Evolutionary conservation across 2,888 invertebrate species (phyloP), one percentile per base, ranked within the genome.

Genomic region (Tryphoninae sp.): DNA sequence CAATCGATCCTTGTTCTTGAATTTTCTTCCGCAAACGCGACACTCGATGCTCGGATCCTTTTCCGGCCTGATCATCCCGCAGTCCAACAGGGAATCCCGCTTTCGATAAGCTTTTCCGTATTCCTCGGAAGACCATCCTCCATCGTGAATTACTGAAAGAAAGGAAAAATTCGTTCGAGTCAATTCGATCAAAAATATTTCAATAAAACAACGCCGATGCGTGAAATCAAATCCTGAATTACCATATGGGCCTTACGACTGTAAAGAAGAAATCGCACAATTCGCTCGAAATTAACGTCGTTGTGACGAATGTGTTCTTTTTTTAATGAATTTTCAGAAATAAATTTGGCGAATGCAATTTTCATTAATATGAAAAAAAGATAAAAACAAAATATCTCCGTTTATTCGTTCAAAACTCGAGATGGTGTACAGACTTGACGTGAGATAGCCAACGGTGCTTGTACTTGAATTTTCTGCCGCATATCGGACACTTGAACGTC

Each of bases 391-490:
- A 45, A 45, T 13, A 22, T 9, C n/a, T 42, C 45, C 9, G 3
- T 61, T 67, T 58, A 55, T 16, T 76, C 33, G 26, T 11, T 80
- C 19, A 80, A 40, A 69, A 53, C n/a, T 71, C 78, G 13, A 87
- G 81, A 26, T 77, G 84, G 61, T 89, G 89, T 59, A 89, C 82
- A 72, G 83, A 84, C 78, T 83, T 87, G 2, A 85, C 84, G 78
- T 89, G 89, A n/a, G 87, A 88, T 13, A 86, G 86, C 87, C 86
- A 87, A 2, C 89, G 88, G 67, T 89, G 88, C 64, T 90, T 89
- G 82, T 90, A 89, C 80, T 90, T 90, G 86, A 91, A 89, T 40
- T 85, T 85, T 73, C 90, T 88, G 22, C 89, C 89, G 71, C 89
- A 89, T 51, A 89, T 84, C 13, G 85, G 81, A 75, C 92, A 92